These are phyloP conservation scores for Orchestia grillus DNA, from an alignment of 1,140 invertebrate species.

Conservation along the genomic window DNA sequence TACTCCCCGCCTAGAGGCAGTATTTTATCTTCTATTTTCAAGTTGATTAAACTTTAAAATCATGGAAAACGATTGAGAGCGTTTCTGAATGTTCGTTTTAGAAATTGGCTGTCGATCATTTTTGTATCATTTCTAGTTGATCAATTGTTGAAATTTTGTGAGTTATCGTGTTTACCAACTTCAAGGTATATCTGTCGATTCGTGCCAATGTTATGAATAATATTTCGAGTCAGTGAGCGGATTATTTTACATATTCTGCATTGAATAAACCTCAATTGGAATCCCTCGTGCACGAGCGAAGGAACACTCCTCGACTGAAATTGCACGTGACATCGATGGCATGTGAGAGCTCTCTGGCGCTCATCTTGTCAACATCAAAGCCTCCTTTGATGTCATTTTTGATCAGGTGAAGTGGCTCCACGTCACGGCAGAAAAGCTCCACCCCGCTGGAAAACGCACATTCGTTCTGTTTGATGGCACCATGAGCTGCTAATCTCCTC, in stretches of 20 bases:
- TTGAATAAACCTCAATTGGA: not conserved
- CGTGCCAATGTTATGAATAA: no score
- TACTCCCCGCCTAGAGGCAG: no score
- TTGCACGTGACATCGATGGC: not conserved
- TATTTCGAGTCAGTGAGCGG: no score
- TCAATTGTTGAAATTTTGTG: no score
- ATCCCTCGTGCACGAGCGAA: not conserved
- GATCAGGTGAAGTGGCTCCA: not conserved
- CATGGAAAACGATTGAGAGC: no score
- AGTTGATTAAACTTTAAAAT: no score
- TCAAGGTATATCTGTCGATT: no score
- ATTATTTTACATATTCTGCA: not conserved
- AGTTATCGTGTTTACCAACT: no score
- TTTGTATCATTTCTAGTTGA: no score
- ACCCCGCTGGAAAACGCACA: not conserved
- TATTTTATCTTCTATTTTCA: no score
- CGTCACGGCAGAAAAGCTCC: not conserved
- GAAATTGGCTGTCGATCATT: no score
- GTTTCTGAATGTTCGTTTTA: no score
- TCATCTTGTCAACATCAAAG: not conserved
- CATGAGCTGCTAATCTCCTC: not conserved
- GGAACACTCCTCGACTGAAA: not conserved
- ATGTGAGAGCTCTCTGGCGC: not conserved
- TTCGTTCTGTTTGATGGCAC: not conserved
- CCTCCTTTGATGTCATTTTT: not conserved